Conservation (phyloP, 2,113 vertebrate genomes). For the Haplochromis vanheusdeni region DNA sequence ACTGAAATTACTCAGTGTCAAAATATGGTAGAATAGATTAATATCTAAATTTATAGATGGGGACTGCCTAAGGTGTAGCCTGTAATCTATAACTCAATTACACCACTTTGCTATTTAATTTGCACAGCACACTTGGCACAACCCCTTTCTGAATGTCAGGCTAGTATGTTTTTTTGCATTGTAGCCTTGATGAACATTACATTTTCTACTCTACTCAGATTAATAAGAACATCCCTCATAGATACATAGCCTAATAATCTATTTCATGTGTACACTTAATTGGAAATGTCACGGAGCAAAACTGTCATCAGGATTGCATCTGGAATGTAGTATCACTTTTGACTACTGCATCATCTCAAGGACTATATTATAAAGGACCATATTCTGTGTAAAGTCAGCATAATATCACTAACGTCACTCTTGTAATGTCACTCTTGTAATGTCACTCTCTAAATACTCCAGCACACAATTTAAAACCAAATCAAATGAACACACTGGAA, state of each 20-base stretch:
- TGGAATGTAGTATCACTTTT: neutral
- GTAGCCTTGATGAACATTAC: neutral
- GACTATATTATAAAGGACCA: neutral
- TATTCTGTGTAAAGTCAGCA: neutral
- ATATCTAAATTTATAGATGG: slow-evolving; percentile 39
- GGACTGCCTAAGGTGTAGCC: slow-evolving; percentile 38
- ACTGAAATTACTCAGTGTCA: slow-evolving; percentile 41
- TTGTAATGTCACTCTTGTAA: neutral
- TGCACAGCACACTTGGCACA: neutral
- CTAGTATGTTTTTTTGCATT: neutral
- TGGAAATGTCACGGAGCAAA: neutral
- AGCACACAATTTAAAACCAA: neutral
- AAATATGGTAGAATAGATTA: slow-evolving; percentile 51
- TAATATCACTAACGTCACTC: neutral
- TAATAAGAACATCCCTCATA: neutral
- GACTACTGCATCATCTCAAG: neutral
- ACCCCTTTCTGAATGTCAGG: slow-evolving; percentile 1
- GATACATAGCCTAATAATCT: neutral
- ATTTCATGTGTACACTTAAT: neutral
- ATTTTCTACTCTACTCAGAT: neutral
- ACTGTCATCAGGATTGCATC: neutral
- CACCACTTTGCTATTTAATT: slow-evolving; percentile 22
- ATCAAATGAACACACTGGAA: neutral
- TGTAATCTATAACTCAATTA: slow-evolving; percentile 41
- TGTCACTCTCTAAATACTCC: neutral